These are phyloP conservation scores for Hydrotaea diabolus DNA, from an alignment of 2,888 invertebrate species.

Conservation along the genomic window DNA sequence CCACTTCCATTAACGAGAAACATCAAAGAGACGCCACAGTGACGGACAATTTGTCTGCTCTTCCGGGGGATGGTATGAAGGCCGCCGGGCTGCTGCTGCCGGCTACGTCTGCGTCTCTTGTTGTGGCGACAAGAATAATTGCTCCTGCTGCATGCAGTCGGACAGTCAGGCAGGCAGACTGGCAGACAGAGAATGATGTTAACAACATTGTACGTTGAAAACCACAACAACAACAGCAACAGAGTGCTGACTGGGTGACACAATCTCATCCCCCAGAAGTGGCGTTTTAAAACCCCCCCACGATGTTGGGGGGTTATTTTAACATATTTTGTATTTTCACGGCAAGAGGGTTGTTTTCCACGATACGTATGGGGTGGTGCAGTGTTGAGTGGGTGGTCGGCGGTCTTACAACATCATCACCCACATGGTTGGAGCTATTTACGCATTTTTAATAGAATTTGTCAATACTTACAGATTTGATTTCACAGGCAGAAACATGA, in stretches of 20 bases:
- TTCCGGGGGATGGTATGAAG: too few relatives aligned
- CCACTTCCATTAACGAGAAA: conserved; percentile 56
- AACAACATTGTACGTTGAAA: conserved; percentile 55
- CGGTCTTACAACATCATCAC: not conserved
- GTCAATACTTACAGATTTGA: conserved; percentile 79
- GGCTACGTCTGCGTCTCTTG: not conserved
- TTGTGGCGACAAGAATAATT: conserved; percentile 3
- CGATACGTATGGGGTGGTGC: not conserved
- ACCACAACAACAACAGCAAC: conserved; percentile 42
- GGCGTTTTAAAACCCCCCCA: not conserved
- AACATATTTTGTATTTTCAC: not conserved
- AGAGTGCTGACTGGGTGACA: not conserved
- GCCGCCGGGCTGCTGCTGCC: too few relatives aligned
- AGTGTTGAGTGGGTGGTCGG: not conserved
- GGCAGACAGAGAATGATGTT: conserved; percentile 43
- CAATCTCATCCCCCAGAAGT: not conserved
- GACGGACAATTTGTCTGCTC: conserved; percentile 46
- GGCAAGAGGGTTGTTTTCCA: not conserved
- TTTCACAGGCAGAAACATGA: conserved; percentile 80
- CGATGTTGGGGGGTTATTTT: not conserved
- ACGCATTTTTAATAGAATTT: conserved; percentile 13
- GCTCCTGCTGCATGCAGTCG: not conserved
- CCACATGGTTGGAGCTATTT: not conserved
- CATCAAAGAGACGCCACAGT: conserved; percentile 60
- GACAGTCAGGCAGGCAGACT: not conserved